Base-by-base conservation (phyloP, 1,140 invertebrate species). In the Pectinophora gossypiella region DNA sequence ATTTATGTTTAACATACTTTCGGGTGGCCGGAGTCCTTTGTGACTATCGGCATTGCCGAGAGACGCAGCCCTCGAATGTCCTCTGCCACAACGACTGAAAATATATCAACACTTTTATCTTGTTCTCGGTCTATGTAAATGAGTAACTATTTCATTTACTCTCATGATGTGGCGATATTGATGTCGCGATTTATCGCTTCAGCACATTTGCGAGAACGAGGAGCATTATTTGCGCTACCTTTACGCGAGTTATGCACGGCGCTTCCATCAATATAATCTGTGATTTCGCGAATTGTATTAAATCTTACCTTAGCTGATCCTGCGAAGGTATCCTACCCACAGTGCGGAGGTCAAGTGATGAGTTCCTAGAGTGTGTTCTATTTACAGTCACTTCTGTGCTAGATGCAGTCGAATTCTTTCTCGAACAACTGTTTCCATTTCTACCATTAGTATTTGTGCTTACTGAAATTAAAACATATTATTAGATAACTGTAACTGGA, bases 11-110 rank as follows among this genome's bases (percentile, higher is more conserved):
- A 21, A 68, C 75, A 54, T 75, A 87, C 76, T 71, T 66, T 87
- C 84, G 51, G 64, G 73, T 48, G 70, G 77, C 56, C 72, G 69
- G 12, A 75, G 61, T 27, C 81, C 85, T 67, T 87, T 87, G 22
- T 78, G 72, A 57, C 73, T 91, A 72, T 97, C 95, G 67, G 95
- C 88, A 62, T 96, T 90, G 72, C 96, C 95, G 42, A 95, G 72
- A 9, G 95, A 96, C 40, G 95, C 94, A 56, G 94, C 93, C 49
- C 95, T 90, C 0, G 95, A 96, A 82, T 97, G 95, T 15, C 90
- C 90, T 69, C 87, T 76, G 16, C 82, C 80, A 63, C 87, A 87
- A 47, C 87, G 73, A 45, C 80, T 85, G 48, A 35, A 71, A 78
- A 60, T 43, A 35, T 23, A 32, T n/a, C 9, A 12, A 32, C 27